Evolutionary conservation across 1,140 invertebrate genomes (phyloP), one percentile per base, ranked within the genome.

Genomic region (Conus ventricosus): DNA sequence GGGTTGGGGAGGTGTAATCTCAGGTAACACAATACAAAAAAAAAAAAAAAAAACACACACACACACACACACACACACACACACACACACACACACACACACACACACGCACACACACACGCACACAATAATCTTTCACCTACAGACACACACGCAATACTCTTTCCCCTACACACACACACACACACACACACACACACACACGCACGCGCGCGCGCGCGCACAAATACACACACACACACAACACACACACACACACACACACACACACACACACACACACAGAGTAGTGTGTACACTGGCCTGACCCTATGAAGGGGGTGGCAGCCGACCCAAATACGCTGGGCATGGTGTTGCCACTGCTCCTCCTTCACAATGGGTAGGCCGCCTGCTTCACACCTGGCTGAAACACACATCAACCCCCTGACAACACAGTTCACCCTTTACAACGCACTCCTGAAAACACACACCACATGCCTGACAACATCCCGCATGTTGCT

Each of bases 231-330:
- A 76, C 71, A 76, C 71, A 76, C 71, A 76, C 71, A 76, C 3
- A 76, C 8, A 8, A 27, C 76, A 27, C 39, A 8, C 76, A 27
- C 76, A 78, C 25, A 51, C 25, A 39, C 76, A 78, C 76, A 27
- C n/a, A 51, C 6, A 78, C 25, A 78, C 71, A 6, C 71, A 76
- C 71, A 6, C 71, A 76, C 71, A 76, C 71, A 76, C 71, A 76
- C 71, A 76, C 3, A 76, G 13, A 76, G 17, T 20, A 17, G 51
- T 27, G 51, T 10, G 6, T 10, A 51, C n/a, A 81, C 10, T 10
- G n/a, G 20, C 25, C 82, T 84, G 39, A 84, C 82, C 82, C 82
- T 25, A 84, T 84, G 17, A 84, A 84, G n/a, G 82, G 82, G 25
- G 17, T 27, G 82, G 82, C 13, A 39, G 82, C 82, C 4, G 82